Percentiles rank a stretch among this genome's conserved stretches.
These are phyloP conservation scores for Clivina fossor DNA, from an alignment of 2,888 invertebrate species.

Conservation along the genomic window DNA sequence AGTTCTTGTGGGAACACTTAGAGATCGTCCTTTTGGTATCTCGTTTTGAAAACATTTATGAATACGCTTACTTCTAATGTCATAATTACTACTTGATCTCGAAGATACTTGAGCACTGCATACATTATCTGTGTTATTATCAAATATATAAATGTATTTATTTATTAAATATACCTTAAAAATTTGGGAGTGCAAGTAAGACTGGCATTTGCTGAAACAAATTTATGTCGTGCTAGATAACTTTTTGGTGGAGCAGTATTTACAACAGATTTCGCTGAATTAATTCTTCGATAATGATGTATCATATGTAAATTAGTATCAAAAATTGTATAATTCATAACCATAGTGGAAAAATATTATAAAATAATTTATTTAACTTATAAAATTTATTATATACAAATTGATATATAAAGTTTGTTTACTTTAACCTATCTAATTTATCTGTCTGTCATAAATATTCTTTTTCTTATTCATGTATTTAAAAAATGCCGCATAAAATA, in stretches of 20 bases:
- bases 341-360: conserved; percentile 16
- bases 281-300: conserved; percentile 52
- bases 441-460: too few relatives aligned
- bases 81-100: conserved; percentile 15
- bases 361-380: too few relatives aligned
- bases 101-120: conserved; percentile 10
- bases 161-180: conserved; percentile 14
- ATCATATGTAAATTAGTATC: conserved; percentile 51
- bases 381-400: too few relatives aligned
- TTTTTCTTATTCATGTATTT: too few relatives aligned
- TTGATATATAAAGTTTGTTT: too few relatives aligned
- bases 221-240: conserved; percentile 37
- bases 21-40: conserved; percentile 20
- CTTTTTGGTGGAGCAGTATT: conserved; percentile 49
- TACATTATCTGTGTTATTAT: conserved; percentile 10
- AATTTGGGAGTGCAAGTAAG: conserved; percentile 20
- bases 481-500: too few relatives aligned
- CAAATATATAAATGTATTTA: conserved; percentile 3
- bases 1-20: conserved; percentile 37
- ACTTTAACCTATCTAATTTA: too few relatives aligned
- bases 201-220: conserved; percentile 8
- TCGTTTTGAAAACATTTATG: conserved; percentile 22
- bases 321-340: conserved; percentile 27
- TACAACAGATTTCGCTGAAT: conserved; percentile 49
- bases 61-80: neutral